Conservation (phyloP, 2,797 vertebrate species). For the Astyanax mexicanus region DNA sequence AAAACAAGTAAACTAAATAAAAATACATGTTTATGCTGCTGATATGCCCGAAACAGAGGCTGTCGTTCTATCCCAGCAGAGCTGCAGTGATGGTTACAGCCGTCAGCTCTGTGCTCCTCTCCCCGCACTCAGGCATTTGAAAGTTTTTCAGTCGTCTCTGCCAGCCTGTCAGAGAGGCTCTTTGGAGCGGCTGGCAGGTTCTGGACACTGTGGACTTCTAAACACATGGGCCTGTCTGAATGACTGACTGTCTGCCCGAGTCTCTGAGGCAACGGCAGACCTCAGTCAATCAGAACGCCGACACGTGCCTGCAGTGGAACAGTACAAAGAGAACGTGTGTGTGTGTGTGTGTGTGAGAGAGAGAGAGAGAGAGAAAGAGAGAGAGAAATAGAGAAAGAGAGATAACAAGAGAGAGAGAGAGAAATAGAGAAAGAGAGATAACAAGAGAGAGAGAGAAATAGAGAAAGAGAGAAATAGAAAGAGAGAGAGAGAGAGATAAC, state of each 20-base stretch:
- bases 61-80: background rate
- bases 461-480: background rate
- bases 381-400: background rate
- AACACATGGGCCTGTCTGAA: conserved; percentile 25
- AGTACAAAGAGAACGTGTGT: background rate
- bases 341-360: background rate
- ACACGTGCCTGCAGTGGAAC: background rate
- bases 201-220: conserved; percentile 3
- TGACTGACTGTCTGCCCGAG: conserved; percentile 21
- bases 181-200: conserved; percentile 3
- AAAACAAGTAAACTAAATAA: too few relatives aligned
- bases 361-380: background rate
- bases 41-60: background rate
- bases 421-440: background rate
- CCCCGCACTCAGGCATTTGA: background rate
- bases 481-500: background rate
- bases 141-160: background rate
- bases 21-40: background rate
- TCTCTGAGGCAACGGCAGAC: conserved; percentile 10
- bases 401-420: background rate
- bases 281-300: conserved; percentile 19
- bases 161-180: background rate
- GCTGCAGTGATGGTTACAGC: background rate
- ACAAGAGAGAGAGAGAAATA: too few relatives aligned
- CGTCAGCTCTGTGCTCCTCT: background rate